Conservation (phyloP, 2,888 invertebrate species). For the Rhagonycha lutea region DNA sequence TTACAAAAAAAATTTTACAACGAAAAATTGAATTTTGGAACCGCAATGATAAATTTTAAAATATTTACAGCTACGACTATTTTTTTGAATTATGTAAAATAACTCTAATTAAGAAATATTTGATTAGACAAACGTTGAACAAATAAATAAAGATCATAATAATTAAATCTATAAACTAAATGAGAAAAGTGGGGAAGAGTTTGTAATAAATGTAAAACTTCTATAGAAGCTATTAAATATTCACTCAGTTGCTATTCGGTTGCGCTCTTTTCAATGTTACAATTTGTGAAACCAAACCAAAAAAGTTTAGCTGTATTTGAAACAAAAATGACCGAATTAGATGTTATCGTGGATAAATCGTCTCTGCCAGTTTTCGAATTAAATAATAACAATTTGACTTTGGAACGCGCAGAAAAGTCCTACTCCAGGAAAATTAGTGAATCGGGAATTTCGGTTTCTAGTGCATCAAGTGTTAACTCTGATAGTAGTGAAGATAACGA, state of each 20-base stretch:
- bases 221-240: conserved; percentile 15
- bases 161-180: conserved; percentile 2
- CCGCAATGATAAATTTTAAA: not conserved
- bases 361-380: conserved; percentile 25
- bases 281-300: not conserved
- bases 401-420: conserved; percentile 10
- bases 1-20: not conserved
- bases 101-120: not conserved
- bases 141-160: not conserved
- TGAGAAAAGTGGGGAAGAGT: conserved; percentile 25
- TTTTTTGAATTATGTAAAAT: not conserved
- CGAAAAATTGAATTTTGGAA: not conserved
- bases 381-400: conserved; percentile 31
- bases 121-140: not conserved
- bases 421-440: conserved; percentile 26
- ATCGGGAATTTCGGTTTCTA: conserved; percentile 40
- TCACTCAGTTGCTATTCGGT: conserved; percentile 10
- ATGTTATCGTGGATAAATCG: not conserved
- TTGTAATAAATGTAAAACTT: conserved; percentile 20
- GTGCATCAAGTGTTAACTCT: conserved; percentile 41
- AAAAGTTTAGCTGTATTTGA: not conserved
- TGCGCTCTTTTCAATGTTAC: not conserved
- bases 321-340: not conserved
- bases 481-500: conserved; percentile 43
- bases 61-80: not conserved